Percentiles rank a stretch among this genome's conserved stretches.
Conservation (phyloP, 2,113 vertebrate species). For the Corydoras maculifer region DNA sequence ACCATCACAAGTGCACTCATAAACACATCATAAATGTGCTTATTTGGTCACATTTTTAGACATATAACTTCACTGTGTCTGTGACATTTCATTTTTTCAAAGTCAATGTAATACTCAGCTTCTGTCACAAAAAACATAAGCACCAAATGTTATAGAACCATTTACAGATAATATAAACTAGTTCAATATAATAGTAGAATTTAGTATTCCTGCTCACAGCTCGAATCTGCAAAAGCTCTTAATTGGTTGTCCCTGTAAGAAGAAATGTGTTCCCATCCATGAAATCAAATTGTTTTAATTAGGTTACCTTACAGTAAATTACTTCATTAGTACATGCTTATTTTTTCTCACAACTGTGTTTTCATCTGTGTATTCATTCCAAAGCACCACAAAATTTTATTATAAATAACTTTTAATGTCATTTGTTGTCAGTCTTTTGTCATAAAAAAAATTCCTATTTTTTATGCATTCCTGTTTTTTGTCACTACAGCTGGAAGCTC, state of each 20-base stretch:
- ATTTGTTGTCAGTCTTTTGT: neutral
- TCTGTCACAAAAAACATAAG: neutral
- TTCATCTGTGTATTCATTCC: neutral
- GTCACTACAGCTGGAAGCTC: too few relatives aligned
- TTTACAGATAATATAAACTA: constrained; percentile 16
- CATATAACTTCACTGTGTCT: neutral
- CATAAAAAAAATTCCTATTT: too few relatives aligned
- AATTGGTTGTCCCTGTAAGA: constrained; percentile 32
- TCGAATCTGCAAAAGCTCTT: constrained; percentile 26
- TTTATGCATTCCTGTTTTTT: too few relatives aligned
- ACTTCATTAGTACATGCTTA: constrained; percentile 17
- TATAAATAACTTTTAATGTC: neutral
- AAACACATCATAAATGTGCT: neutral
- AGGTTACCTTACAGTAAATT: constrained; percentile 26
- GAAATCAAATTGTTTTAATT: constrained; percentile 37
- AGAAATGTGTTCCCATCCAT: constrained; percentile 34
- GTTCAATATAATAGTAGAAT: constrained; percentile 4
- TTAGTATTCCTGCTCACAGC: neutral
- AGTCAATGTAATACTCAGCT: neutral
- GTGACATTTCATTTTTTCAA: too few relatives aligned
- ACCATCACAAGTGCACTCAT: neutral
- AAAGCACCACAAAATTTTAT: neutral
- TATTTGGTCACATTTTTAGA: neutral
- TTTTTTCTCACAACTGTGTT: neutral
- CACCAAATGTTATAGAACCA: neutral